Conservation (phyloP, 1,140 invertebrate genomes). For the Hestina assimilis region DNA sequence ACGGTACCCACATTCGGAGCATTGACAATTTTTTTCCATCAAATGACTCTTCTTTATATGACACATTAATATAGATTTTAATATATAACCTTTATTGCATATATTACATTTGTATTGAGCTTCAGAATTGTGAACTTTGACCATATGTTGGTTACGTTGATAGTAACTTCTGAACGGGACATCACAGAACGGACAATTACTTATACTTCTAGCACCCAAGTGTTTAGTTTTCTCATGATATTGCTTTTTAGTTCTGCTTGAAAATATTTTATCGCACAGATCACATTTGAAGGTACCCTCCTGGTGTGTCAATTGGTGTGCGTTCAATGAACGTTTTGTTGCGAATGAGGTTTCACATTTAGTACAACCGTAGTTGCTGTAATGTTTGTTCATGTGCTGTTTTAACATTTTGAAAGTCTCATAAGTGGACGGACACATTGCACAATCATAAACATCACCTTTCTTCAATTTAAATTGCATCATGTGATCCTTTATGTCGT, state of each 20-base stretch:
- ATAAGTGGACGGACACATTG: constrained; percentile 51
- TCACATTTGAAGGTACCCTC: constrained; percentile 65
- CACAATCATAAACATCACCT: constrained; percentile 56
- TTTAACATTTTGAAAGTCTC: constrained; percentile 70
- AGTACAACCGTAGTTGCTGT: constrained; percentile 53
- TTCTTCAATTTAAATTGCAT: constrained; percentile 58
- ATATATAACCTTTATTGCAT: constrained; percentile 52
- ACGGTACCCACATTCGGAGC: constrained; percentile 69
- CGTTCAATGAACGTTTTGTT: constrained; percentile 51
- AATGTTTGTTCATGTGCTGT: constrained; percentile 73
- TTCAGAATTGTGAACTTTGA: constrained; percentile 60
- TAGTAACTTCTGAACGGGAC: constrained; percentile 58
- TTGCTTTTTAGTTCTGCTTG: constrained; percentile 48
- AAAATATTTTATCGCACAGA: constrained; percentile 58
- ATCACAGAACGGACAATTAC: constrained; percentile 59
- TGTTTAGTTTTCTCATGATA: constrained; percentile 63
- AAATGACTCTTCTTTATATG: constrained; percentile 67
- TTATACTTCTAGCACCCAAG: constrained; percentile 51
- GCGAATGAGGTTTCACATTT: constrained; percentile 54
- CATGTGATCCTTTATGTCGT: constrained; percentile 58
- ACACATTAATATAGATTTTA: constrained; percentile 55
- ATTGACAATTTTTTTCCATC: constrained; percentile 66
- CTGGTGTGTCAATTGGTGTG: constrained; percentile 49
- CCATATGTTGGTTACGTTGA: constrained; percentile 60
- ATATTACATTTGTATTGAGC: constrained; percentile 66